Base-by-base conservation (phyloP, 2,888 invertebrate genomes). In the Pterobdella sp. region DNA sequence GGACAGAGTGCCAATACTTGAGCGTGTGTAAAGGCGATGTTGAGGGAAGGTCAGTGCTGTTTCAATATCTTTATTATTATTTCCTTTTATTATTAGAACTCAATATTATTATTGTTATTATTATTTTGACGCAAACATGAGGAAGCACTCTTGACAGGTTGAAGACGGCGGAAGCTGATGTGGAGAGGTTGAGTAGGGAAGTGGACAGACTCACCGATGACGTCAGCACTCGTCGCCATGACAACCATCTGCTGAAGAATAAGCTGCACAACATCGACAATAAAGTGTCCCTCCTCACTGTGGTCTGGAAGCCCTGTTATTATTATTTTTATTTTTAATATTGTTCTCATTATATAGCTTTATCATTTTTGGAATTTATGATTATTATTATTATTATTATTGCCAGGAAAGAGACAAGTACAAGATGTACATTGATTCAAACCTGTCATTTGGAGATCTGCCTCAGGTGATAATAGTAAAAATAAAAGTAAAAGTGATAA, bases 201-300 rank as follows among this genome's bases (percentile, higher is more conserved):
- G 60, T 56, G n/a, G 60, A n/a, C 60, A n/a, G n/a, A 26, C 60
- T 56, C n/a, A 56, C 4, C 26, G 60, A 56, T 56, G 60, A 56
- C 60, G 60, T 56, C 14, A 56, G n/a, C 60, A 56, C 3, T 4
- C 60, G n/a, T 56, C 60, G 60, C 26, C 60, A 14, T 56, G 60
- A 56, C 60, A 56, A 56, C 60, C 60, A 56, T n/a, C 7, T 26
- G n/a, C 60, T 56, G 10, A 56, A 56, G n/a, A 56, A n/a, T 3
- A 56, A 56, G 60, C n/a, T 56, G 26, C 14, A 56, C 18, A 4
- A 3, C 4, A 22, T 56, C 60, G n/a, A 56, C 7, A 22, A 56
- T 3, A 4, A 56, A n/a, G n/a, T 56, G n/a, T 26, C 60, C 10
- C n/a, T 56, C 4, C n/a, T 56, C n/a, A 56, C 60, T 26, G 3